phyloP scores from a whole-genome alignment of 1,140 invertebrate species.

The Neodiprion virginianus region DNA sequence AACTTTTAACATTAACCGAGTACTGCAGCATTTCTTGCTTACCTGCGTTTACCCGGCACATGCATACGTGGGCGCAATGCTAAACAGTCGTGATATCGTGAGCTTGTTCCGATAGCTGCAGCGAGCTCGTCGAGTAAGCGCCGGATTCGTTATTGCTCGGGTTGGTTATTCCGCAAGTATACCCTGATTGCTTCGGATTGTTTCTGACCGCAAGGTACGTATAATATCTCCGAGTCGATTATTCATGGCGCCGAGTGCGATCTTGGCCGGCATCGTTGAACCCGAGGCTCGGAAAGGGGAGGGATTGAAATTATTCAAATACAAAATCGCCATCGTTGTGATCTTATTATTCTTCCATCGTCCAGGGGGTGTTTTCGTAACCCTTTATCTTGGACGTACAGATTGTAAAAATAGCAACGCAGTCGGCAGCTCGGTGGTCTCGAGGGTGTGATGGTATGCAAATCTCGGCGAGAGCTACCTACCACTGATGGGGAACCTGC shows the following conservation, averaged over 20 bases:
- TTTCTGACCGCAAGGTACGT: no score
- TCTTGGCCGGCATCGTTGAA: no score
- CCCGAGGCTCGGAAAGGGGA: neutral
- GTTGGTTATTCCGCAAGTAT: no score
- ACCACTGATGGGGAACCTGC: slow-evolving; percentile 9
- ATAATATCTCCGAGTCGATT: no score
- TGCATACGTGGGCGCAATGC: neutral
- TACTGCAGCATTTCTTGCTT: slow-evolving; percentile 1
- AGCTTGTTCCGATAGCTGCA: neutral
- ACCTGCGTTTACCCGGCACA: neutral
- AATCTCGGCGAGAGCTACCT: slow-evolving; percentile 7
- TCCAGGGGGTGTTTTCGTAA: slow-evolving; percentile 9
- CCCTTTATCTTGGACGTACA: slow-evolving; percentile 14
- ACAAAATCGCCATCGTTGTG: neutral
- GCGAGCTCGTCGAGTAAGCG: neutral
- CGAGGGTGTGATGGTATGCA: slow-evolving; percentile 16
- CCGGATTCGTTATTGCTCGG: no score
- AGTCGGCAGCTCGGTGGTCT: neutral
- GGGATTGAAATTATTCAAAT: slow-evolving; percentile 10
- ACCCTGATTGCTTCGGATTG: no score
- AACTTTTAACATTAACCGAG: slow-evolving; percentile 55
- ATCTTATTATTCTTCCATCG: slow-evolving; percentile 18
- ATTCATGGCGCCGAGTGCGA: no score
- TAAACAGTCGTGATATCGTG: neutral
- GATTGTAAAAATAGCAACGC: slow-evolving; percentile 16